Evolutionary conservation across 1,140 invertebrate species (phyloP).

Genomic region (Hirudo medicinalis): DNA sequence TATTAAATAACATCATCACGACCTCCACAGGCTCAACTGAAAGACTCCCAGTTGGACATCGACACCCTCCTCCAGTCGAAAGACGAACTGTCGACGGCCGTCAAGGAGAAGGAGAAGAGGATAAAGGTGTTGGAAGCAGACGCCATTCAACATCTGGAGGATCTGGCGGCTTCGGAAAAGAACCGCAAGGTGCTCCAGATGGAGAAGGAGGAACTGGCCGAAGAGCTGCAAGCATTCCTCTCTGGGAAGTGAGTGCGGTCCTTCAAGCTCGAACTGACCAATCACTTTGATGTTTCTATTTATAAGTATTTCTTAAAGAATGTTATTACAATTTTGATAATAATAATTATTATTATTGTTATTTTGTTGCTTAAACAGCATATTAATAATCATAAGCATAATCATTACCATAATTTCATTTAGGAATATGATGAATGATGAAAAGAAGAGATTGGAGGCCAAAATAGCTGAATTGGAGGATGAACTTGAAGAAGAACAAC

Average conservation of each 20-base stretch:
- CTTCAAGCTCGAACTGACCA: too few species aligned
- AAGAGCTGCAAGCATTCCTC: constrained; percentile 56
- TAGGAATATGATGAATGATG: constrained; percentile 48
- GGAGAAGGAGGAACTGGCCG: constrained; percentile 69
- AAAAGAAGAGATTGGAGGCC: constrained; percentile 88
- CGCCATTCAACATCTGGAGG: constrained; percentile 72
- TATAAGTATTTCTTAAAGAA: too few species aligned
- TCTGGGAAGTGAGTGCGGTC: too few species aligned
- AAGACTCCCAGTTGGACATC: constrained; percentile 76
- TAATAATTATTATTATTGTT: too few species aligned
- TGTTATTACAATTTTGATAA: too few species aligned
- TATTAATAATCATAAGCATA: too few species aligned
- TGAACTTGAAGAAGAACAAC: constrained; percentile 91
- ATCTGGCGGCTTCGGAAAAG: constrained; percentile 70
- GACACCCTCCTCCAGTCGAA: constrained; percentile 73
- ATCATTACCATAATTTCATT: too few species aligned
- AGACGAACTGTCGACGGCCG: constrained; percentile 72
- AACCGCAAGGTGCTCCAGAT: constrained; percentile 64
- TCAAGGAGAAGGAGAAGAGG: constrained; percentile 82
- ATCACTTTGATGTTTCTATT: too few species aligned
- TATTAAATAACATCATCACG: too few species aligned
- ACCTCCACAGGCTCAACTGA: constrained; percentile 35
- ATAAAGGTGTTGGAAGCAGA: constrained; percentile 82
- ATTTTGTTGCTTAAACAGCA: too few species aligned
- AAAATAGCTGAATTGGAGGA: constrained; percentile 83